Conservation (phyloP, 2,797 vertebrate genomes). For the Hyperoplus lanceolatus region DNA sequence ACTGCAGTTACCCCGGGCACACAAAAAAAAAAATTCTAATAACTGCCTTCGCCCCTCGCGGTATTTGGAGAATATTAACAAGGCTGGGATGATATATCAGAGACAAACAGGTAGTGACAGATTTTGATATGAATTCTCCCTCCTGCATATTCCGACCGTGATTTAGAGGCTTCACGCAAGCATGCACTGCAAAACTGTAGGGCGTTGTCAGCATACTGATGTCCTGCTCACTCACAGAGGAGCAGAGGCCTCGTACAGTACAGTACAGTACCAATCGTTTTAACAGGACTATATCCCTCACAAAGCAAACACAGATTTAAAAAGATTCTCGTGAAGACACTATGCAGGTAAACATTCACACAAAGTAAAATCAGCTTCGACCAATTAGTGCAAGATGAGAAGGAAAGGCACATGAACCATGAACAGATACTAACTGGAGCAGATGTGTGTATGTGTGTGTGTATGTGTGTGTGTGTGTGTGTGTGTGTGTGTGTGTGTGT, state of each 20-base stretch:
- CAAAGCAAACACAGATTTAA: constrained; percentile 23
- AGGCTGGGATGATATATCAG: constrained; percentile 69
- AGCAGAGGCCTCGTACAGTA: constrained; percentile 8
- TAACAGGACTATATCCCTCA: constrained; percentile 21
- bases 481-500: no score
- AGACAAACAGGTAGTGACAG: constrained; percentile 74
- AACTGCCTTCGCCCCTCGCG: constrained; percentile 26
- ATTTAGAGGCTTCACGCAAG: constrained; percentile 69
- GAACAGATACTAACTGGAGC: no score
- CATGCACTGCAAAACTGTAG: constrained; percentile 67
- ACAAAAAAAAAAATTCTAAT: constrained; percentile 15
- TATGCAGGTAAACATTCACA: constrained; percentile 15
- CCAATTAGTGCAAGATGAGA: no score
- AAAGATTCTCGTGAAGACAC: neutral
- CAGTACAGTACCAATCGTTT: neutral
- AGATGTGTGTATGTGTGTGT: constrained; percentile 34
- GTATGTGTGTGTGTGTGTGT: no score
- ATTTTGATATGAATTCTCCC: constrained; percentile 69
- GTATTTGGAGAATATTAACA: constrained; percentile 67
- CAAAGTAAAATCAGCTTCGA: constrained; percentile 19
- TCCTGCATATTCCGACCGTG: constrained; percentile 68
- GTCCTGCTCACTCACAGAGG: constrained; percentile 45
- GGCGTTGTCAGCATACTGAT: constrained; percentile 76
- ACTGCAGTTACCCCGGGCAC: constrained; percentile 54
- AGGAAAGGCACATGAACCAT: no score